Conservation (phyloP, 2,888 invertebrate species). For the Yponomeuta sedellus region DNA sequence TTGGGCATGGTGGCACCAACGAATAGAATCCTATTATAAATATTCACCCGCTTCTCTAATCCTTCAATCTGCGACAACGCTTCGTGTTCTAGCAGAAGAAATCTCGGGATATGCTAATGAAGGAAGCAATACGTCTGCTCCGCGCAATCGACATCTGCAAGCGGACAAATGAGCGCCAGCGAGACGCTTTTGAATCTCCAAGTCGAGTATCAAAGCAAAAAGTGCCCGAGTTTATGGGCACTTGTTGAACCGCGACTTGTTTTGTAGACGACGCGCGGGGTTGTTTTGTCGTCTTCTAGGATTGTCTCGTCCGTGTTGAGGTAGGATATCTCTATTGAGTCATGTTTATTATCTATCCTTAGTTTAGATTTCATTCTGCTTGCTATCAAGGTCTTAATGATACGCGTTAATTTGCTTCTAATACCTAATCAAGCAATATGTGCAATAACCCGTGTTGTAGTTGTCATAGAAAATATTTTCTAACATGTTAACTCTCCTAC, state of each 20-base stretch:
- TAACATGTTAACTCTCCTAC: too few relatives aligned
- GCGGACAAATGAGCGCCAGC: not conserved
- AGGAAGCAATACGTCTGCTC: slow-evolving; percentile 7
- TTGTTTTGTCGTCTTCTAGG: not conserved
- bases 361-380: too few relatives aligned
- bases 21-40: too few relatives aligned
- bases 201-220: not conserved
- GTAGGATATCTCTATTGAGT: too few relatives aligned
- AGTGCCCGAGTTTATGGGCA: not conserved
- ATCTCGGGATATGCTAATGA: slow-evolving; percentile 1
- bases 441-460: too few relatives aligned
- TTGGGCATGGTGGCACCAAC: too few relatives aligned
- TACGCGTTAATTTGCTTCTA: too few relatives aligned
- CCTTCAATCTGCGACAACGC: too few relatives aligned
- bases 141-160: not conserved
- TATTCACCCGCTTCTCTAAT: too few relatives aligned
- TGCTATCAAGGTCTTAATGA: too few relatives aligned
- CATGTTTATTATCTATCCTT: not conserved
- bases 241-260: not conserved
- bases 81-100: not conserved
- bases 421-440: too few relatives aligned
- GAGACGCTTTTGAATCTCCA: not conserved
- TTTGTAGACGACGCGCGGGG: not conserved
- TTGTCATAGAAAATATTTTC: too few relatives aligned
- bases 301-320: not conserved